Percentiles rank a stretch among this genome's conserved stretches.
These are phyloP conservation scores for Hydrolagus affinis DNA, from an alignment of 2,113 vertebrate species.

Conservation along the genomic window DNA sequence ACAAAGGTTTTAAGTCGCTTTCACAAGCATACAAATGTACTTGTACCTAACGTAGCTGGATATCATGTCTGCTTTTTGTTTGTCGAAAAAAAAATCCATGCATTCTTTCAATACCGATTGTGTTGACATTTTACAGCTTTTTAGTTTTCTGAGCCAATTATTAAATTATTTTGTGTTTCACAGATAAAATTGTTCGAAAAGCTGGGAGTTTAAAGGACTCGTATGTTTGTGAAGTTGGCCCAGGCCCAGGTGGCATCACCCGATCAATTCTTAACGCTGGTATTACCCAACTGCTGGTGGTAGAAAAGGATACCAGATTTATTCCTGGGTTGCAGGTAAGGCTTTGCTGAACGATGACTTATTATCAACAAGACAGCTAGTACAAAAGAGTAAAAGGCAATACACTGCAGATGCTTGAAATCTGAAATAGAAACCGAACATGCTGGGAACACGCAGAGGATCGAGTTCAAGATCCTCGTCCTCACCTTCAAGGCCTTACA, in stretches of 20 bases:
- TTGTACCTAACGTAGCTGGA: too few species aligned
- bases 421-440: too few species aligned
- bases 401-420: not conserved
- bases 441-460: too few species aligned
- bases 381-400: not conserved
- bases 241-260: slow-evolving; percentile 88
- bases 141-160: not conserved
- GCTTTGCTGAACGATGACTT: not conserved
- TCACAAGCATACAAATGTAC: too few species aligned
- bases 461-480: too few species aligned
- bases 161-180: not conserved
- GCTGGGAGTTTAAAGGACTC: slow-evolving; percentile 68
- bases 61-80: too few species aligned
- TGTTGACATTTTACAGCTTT: not conserved
- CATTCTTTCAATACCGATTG: not conserved
- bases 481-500: too few species aligned
- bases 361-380: not conserved
- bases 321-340: slow-evolving; percentile 84
- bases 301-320: slow-evolving; percentile 90
- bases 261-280: slow-evolving; percentile 79
- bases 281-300: slow-evolving; percentile 71
- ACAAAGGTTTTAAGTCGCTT: too few species aligned
- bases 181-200: slow-evolving; percentile 88
- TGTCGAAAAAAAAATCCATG: not conserved
- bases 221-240: slow-evolving; percentile 88